Evolutionary conservation across 2,113 vertebrate genomes (phyloP), one percentile per base, ranked within the genome.

Genomic region (Ammospiza nelsoni): DNA sequence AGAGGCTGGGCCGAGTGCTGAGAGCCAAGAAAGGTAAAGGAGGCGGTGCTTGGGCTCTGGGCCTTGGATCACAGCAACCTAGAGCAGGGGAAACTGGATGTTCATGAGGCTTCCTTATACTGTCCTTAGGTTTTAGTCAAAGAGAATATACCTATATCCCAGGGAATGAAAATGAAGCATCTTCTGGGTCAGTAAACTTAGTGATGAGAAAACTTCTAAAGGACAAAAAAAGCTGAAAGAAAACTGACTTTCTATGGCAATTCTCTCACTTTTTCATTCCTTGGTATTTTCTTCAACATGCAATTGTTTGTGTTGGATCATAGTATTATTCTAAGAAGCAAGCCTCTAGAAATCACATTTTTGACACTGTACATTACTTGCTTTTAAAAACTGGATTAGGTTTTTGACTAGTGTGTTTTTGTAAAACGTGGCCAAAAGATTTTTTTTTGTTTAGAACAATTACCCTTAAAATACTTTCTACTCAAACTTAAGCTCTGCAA

Each of bases 1-100:
- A 99, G 96, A 98, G 99, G n/a, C 97, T 99, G 48, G 99, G 99
- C 27, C 98, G 99, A 91, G 99, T 99, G 52, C 97, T 99, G 72
- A 97, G 99, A 96, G 99, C 99, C 65, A 99, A 99, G 84, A 99
- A 99, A 99, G 99, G 99, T 99, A 96, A 95, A 75, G 25, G 37
- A 65, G 25, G 6, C 15, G n/a, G 2, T 84, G 28, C 8, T 22
- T 89, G 68, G 41, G 37, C 69, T 91, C 44, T 80, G 43, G n/a
- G 49, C 39, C 59, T 73, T 55, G 46, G 14, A 9, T 67, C 14
- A 6, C 6, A 4, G 4, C 12, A 12, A 8, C 11, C 7, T 22
- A 57, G 33, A 76, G 41, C n/a, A 35, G 28, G n/a, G 62, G 57
- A 81, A 69, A 41, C 22, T 49, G 31, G 16, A 9, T 48, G 27